Percentiles rank a stretch among this genome's conserved stretches.
phyloP scores from a whole-genome alignment of 2,888 invertebrate species.

The Aphrophora alni region DNA sequence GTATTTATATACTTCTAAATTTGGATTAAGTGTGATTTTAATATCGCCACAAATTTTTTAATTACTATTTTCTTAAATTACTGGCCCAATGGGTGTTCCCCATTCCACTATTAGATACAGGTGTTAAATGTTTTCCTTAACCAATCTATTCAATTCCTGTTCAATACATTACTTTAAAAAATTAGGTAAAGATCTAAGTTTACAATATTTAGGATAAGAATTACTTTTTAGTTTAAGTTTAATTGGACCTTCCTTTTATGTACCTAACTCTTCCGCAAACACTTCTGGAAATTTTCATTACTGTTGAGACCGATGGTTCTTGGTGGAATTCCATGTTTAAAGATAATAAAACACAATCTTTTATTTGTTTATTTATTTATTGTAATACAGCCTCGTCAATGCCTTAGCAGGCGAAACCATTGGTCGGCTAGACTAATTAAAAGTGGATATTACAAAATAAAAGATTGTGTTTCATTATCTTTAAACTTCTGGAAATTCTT shows the following conservation, averaged over 20 bases:
- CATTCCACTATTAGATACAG: slow-evolving; percentile 48
- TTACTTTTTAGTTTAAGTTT: slow-evolving; percentile 27
- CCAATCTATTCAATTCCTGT: slow-evolving; percentile 46
- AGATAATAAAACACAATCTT: too few species aligned
- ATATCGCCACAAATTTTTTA: slow-evolving; percentile 54
- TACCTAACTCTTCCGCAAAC: slow-evolving; percentile 27
- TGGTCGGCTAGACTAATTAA: too few species aligned
- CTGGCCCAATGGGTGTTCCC: slow-evolving; percentile 40
- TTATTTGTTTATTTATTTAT: too few species aligned
- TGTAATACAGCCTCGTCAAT: too few species aligned
- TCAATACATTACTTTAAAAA: slow-evolving; percentile 47
- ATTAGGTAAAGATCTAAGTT: slow-evolving; percentile 48
- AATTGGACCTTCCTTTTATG: slow-evolving; percentile 13
- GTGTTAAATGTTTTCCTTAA: slow-evolving; percentile 44
- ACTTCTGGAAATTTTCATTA: slow-evolving; percentile 39
- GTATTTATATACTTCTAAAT: slow-evolving; percentile 48
- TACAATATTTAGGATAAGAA: slow-evolving; percentile 46
- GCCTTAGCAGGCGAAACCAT: too few species aligned
- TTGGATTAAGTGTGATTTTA: slow-evolving; percentile 53
- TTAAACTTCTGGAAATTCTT: slow-evolving; percentile 34
- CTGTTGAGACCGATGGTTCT: too few species aligned
- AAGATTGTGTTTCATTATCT: too few species aligned
- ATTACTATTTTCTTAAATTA: slow-evolving; percentile 53
- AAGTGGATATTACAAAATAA: too few species aligned
- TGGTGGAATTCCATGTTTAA: too few species aligned